phyloP scores from a whole-genome alignment of 2,888 invertebrate genomes.

The Campoplex capitator region DNA sequence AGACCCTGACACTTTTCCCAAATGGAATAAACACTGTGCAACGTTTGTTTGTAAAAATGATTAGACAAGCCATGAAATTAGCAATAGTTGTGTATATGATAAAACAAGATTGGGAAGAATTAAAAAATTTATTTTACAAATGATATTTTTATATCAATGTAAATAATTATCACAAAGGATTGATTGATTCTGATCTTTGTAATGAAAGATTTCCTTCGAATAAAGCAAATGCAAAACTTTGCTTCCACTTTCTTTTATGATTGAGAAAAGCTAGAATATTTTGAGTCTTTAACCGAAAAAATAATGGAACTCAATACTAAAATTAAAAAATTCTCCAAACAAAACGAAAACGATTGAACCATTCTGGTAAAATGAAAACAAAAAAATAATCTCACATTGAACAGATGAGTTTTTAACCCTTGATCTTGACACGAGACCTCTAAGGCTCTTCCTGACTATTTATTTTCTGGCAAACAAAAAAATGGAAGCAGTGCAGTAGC shows the following conservation, averaged over 20 bases:
- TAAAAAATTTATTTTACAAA: background rate
- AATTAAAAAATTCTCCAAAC: background rate
- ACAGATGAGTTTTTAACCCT: conserved; percentile 12
- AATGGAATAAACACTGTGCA: background rate
- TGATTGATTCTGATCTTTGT: background rate
- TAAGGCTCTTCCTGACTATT: conserved; percentile 13
- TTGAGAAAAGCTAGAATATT: background rate
- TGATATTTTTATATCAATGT: background rate
- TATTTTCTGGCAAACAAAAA: conserved; percentile 35
- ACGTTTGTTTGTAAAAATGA: background rate
- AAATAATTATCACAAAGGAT: background rate
- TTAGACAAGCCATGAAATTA: background rate
- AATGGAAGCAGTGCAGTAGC: conserved; percentile 19
- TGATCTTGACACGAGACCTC: conserved; percentile 23
- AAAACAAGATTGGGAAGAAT: background rate
- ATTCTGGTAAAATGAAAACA: conserved; percentile 6
- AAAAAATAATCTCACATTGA: background rate
- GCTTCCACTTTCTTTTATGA: background rate
- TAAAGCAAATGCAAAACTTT: background rate
- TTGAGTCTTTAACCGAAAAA: no score
- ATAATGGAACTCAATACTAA: no score
- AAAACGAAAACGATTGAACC: background rate
- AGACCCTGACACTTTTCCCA: background rate
- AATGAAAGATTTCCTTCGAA: background rate
- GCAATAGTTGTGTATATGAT: background rate